Evolutionary conservation across 2,113 vertebrate genomes (phyloP), one percentile per base, ranked within the genome.

Genomic region (Pontoporia blainvillei): DNA sequence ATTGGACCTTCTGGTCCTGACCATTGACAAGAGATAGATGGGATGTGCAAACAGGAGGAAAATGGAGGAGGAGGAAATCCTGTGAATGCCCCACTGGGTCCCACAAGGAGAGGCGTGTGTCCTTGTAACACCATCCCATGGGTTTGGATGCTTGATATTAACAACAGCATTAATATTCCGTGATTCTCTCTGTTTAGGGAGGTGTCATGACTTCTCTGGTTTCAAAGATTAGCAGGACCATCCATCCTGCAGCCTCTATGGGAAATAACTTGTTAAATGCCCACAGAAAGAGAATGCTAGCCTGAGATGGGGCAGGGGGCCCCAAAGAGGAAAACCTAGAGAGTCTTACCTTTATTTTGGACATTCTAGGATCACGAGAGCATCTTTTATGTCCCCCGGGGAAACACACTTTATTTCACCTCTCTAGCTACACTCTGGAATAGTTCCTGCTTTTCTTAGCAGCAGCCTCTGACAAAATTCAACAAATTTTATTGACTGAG

Each of bases 31-130:
- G 72, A 9, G 54, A 57, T 8, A 13, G 62, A 29, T 5, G 62
- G n/a, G 18, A 11, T 21, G 21, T 17, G 41, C n/a, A 14, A 18
- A 54, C 1, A 41, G 39, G 39, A 75, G 41, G 29, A 15, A 21
- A 46, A 18, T 8, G 15, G 9, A 49, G 3, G 13, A 36, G 25
- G 34, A 3, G 17, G 44, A 46, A 41, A 11, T 25, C 34, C 12
- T 7, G 25, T 13, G 14, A 20, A 21, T 8, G 29, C 13, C 18
- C 34, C 13, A 0, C 14, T 0, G 7, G 21, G 21, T 14, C 9
- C 31, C 5, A 8, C n/a, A n/a, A 11, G 29, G 7, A 87, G 29
- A 64, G 25, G 46, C 13, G 25, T 21, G n/a, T 14, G 23, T 13
- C 39, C 39, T 44, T 1, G 13, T 34, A 17, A 64, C 27, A n/a